Conservation (phyloP, 1,140 invertebrate genomes). For the Pentalonia nigronervosa region DNA sequence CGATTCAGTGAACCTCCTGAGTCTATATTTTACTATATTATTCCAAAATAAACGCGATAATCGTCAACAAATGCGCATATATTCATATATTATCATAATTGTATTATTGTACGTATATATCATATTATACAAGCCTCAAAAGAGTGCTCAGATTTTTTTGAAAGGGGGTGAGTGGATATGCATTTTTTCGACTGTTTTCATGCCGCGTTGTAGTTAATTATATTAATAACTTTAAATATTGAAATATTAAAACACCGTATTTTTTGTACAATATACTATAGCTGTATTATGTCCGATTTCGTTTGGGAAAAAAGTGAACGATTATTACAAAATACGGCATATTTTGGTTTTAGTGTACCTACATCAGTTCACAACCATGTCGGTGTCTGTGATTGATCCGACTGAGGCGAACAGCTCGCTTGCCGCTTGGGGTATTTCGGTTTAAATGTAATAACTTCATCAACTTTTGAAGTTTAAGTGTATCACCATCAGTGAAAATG, state of each 20-base stretch:
- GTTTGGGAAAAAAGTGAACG: neutral
- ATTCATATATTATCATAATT: neutral
- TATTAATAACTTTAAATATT: neutral
- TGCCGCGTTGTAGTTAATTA: neutral
- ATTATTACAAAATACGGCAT: neutral
- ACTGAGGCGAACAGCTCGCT: no score
- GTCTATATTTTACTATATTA: neutral
- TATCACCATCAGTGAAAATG: neutral
- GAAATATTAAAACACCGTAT: neutral
- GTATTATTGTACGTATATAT: neutral
- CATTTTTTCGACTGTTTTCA: neutral
- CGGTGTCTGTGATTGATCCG: neutral
- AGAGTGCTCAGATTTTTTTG: neutral
- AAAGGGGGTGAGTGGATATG: neutral
- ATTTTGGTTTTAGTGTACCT: neutral
- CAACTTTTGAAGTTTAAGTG: neutral
- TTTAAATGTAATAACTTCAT: neutral
- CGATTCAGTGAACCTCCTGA: neutral
- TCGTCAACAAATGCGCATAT: neutral
- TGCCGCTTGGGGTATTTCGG: neutral
- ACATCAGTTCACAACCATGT: neutral
- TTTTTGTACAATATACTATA: no score
- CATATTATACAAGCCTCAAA: neutral
- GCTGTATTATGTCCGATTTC: neutral
- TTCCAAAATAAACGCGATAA: neutral